These are phyloP conservation scores for Drosophila burlai DNA, from an alignment of 1,140 invertebrate genomes.

Conservation along the genomic window DNA sequence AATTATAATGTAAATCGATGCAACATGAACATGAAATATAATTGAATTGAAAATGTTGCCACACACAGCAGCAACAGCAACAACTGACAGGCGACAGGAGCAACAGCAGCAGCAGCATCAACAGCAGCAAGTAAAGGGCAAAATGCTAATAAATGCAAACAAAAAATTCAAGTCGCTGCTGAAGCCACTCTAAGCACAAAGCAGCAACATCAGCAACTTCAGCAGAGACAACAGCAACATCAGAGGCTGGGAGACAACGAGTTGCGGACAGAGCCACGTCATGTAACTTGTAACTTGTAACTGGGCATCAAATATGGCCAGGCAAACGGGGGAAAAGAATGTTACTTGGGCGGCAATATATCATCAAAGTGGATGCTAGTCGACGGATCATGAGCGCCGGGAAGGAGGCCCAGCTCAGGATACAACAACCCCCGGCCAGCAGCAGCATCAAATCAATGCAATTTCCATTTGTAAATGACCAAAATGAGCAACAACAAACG, in stretches of 20 bases:
- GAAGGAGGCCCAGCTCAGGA: slow-evolving; percentile 7
- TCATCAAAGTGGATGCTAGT: slow-evolving; percentile 69
- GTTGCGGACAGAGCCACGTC: slow-evolving; percentile 66
- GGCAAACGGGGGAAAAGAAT: slow-evolving; percentile 18
- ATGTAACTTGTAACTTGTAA: slow-evolving; percentile 74
- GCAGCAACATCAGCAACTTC: slow-evolving; percentile 67
- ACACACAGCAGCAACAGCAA: slow-evolving; percentile 68
- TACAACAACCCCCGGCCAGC: slow-evolving; percentile 25
- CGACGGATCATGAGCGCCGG: slow-evolving; percentile 44
- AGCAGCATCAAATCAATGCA: slow-evolving; percentile 75
- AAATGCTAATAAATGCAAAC: slow-evolving; percentile 81
- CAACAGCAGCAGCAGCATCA: slow-evolving; percentile 35
- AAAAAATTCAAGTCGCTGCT: slow-evolving; percentile 35
- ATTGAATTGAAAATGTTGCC: slow-evolving; percentile 82
- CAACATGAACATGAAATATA: slow-evolving; percentile 83
- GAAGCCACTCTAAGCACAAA: slow-evolving; percentile 61
- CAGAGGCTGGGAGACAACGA: slow-evolving; percentile 36
- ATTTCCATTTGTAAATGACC: slow-evolving; percentile 84
- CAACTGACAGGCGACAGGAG: slow-evolving; percentile 65
- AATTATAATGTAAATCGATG: slow-evolving; percentile 84
- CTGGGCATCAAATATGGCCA: slow-evolving; percentile 77
- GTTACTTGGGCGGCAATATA: slow-evolving; percentile 73
- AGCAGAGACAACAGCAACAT: slow-evolving; percentile 40
- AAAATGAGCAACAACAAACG: slow-evolving; percentile 59
- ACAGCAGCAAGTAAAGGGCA: slow-evolving; percentile 57